These are phyloP conservation scores for Sciurus vulgaris DNA, from an alignment of 2,797 vertebrate species.

Conservation along the genomic window DNA sequence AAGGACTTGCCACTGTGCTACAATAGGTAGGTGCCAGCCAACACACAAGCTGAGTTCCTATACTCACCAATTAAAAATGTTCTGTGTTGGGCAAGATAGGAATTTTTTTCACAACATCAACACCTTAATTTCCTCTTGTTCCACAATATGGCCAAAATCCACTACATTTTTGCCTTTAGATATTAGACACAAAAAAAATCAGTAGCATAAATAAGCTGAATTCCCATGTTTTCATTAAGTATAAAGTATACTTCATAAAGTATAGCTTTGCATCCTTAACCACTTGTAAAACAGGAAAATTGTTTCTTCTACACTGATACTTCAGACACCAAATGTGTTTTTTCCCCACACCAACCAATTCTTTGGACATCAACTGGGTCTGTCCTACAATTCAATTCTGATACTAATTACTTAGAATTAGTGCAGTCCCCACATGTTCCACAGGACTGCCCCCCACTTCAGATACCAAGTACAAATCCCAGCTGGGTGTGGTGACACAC, in stretches of 20 bases:
- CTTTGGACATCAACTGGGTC: background rate
- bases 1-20: background rate
- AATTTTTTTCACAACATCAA: constrained; percentile 46
- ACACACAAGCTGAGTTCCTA: constrained; percentile 19
- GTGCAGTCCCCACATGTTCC: background rate
- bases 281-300: background rate
- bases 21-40: background rate
- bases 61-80: constrained; percentile 32
- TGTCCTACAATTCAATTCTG: background rate
- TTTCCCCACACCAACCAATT: background rate
- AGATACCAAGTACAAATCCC: background rate
- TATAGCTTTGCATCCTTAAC: background rate
- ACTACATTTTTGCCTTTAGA: constrained; percentile 44
- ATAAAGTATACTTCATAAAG: too few species aligned
- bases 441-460: background rate
- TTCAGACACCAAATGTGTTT: background rate
- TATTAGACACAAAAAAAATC: constrained; percentile 26
- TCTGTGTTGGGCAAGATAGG: constrained; percentile 34
- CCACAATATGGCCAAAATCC: constrained; percentile 26
- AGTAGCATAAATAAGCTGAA: constrained; percentile 10
- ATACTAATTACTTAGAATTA: too few species aligned
- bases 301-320: background rate
- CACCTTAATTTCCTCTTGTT: constrained; percentile 38
- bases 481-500: too few species aligned
- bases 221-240: background rate